Evolutionary conservation across 2,888 invertebrate species (phyloP).

Genomic region (Drosophila trichaetosa): DNA sequence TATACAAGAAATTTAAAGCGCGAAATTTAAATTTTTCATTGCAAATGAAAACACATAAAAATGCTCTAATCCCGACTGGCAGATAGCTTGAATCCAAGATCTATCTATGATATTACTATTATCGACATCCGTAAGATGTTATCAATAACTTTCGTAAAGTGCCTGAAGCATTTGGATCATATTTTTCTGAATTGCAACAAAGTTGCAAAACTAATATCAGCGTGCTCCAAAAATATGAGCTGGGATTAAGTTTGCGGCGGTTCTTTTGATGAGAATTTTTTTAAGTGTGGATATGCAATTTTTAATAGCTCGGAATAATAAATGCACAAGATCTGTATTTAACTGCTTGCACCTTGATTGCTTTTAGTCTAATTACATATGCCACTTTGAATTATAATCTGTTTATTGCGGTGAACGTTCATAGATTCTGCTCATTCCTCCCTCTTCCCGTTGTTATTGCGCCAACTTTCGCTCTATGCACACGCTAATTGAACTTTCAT

Average conservation of each 20-base stretch:
- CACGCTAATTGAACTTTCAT: slow-evolving; percentile 79
- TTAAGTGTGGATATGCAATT: neutral
- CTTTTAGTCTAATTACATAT: neutral
- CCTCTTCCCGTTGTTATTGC: slow-evolving; percentile 39
- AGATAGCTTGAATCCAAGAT: neutral
- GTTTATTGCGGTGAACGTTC: slow-evolving; percentile 6
- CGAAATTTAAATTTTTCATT: neutral
- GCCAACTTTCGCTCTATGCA: slow-evolving; percentile 72
- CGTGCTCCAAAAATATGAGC: slow-evolving; percentile 23
- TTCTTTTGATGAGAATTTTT: slow-evolving; percentile 8
- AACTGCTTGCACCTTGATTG: neutral
- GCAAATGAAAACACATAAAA: neutral
- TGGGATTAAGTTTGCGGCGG: slow-evolving; percentile 32
- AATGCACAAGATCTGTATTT: neutral
- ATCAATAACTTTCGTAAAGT: slow-evolving; percentile 5
- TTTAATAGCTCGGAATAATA: neutral
- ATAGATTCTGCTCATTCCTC: slow-evolving; percentile 18
- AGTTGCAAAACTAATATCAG: slow-evolving; percentile 40
- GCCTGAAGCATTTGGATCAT: slow-evolving; percentile 39
- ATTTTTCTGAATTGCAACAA: slow-evolving; percentile 29
- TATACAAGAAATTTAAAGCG: neutral
- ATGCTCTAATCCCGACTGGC: neutral
- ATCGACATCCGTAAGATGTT: neutral
- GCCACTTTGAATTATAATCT: slow-evolving; percentile 3
- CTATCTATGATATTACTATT: neutral